Conservation (phyloP, 2,113 vertebrate genomes). For the Polypterus senegalus region DNA sequence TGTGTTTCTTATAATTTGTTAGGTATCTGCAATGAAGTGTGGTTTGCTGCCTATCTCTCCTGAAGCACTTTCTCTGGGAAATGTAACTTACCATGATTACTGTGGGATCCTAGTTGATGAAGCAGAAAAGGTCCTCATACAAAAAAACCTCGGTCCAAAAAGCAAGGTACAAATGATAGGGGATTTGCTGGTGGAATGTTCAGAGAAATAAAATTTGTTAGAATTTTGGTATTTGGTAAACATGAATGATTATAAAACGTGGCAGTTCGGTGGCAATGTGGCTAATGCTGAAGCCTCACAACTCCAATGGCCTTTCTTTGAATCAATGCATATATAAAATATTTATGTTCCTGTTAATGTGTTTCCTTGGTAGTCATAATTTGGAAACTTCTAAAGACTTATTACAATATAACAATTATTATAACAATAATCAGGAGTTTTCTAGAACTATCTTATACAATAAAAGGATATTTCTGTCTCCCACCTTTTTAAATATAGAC, state of each 20-base stretch:
- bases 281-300: too few relatives aligned
- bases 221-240: neutral
- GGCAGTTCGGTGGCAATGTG: too few relatives aligned
- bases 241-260: too few relatives aligned
- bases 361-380: too few relatives aligned
- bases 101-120: constrained; percentile 86
- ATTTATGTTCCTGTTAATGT: too few relatives aligned
- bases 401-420: too few relatives aligned
- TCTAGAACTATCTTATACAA: neutral
- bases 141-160: constrained; percentile 84
- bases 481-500: neutral
- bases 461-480: neutral
- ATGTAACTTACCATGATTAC: constrained; percentile 90
- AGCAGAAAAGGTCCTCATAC: constrained; percentile 74
- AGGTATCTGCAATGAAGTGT: constrained; percentile 97
- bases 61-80: constrained; percentile 80
- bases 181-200: too few relatives aligned
- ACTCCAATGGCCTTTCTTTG: too few relatives aligned
- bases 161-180: constrained; percentile 65
- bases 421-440: constrained; percentile 1
- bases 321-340: too few relatives aligned
- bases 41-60: constrained; percentile 90
- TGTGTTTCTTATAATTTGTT: constrained; percentile 1
- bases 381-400: too few relatives aligned
- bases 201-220: fast-evolving